phyloP scores from a whole-genome alignment of 2,888 invertebrate species.

The Lepidocyrtoides sp. region DNA sequence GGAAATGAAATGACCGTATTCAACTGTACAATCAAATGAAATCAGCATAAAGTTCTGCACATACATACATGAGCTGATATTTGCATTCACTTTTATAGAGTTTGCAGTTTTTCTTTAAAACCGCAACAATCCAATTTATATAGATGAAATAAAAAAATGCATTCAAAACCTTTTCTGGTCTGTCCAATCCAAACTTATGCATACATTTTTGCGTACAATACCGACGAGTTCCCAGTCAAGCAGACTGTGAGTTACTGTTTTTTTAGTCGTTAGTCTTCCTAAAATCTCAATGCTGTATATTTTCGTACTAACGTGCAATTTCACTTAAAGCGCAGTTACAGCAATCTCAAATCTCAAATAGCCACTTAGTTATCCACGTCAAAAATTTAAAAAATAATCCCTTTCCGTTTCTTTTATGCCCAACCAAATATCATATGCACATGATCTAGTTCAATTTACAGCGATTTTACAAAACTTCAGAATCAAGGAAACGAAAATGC shows the following conservation, averaged over 20 bases:
- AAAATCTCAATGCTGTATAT: background rate
- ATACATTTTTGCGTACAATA: background rate
- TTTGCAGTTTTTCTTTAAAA: constrained; percentile 24
- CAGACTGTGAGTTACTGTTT: no score
- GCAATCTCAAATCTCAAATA: constrained; percentile 8
- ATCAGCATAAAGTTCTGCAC: background rate
- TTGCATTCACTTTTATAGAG: background rate
- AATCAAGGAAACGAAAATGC: constrained; percentile 20
- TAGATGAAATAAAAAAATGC: background rate
- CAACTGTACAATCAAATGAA: constrained; percentile 16
- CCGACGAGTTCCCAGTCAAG: no score
- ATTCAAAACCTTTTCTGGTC: background rate
- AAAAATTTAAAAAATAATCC: no score
- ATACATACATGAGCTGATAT: background rate
- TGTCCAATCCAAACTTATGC: background rate
- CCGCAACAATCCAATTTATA: constrained; percentile 41
- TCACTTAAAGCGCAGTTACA: background rate
- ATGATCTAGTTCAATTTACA: constrained; percentile 30
- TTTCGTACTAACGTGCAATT: background rate
- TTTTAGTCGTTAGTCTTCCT: background rate
- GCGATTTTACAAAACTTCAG: background rate
- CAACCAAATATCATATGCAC: background rate
- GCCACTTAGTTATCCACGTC: background rate
- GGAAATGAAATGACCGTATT: constrained; percentile 29
- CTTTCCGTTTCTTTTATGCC: constrained; percentile 6